Evolutionary conservation across 2,888 invertebrate genomes (phyloP).

Genomic region (Zygothrica quintamaculata): DNA sequence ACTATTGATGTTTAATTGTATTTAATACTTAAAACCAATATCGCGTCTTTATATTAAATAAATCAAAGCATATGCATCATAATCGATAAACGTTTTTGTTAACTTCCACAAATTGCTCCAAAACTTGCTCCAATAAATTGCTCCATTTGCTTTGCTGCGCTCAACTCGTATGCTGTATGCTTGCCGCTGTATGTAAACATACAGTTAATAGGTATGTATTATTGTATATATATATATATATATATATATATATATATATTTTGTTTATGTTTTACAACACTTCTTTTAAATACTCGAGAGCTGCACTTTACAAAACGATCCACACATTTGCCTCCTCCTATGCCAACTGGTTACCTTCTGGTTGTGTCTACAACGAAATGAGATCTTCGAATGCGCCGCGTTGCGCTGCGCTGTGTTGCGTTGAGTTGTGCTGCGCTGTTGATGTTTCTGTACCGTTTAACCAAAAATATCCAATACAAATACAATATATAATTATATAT

Average conservation of each 20-base stretch:
- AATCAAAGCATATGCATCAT: conserved; percentile 69
- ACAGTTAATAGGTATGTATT: conserved; percentile 44
- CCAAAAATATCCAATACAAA: conserved; percentile 50
- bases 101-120: conserved; percentile 53
- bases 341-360: conserved; percentile 55
- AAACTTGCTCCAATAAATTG: conserved; percentile 12
- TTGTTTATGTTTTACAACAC: conserved; percentile 30
- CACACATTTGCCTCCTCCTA: conserved; percentile 31
- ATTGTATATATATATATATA: conserved; percentile 3
- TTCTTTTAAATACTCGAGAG: conserved; percentile 29
- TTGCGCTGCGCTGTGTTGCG: conserved; percentile 42
- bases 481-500: conserved; percentile 4
- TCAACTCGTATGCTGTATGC: too few species aligned
- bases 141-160: conserved; percentile 48
- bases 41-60: conserved; percentile 65
- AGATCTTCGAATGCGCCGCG: conserved; percentile 56
- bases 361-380: conserved; percentile 66
- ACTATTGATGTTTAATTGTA: conserved; percentile 74
- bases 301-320: conserved; percentile 46
- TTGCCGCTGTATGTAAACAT: conserved; percentile 13
- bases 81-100: conserved; percentile 55
- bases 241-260: conserved; percentile 16
- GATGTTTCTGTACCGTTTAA: conserved; percentile 29
- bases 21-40: conserved; percentile 75
- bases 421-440: conserved; percentile 38